A percentile compares a stretch with the other conserved stretches of the same genome.
Conservation (phyloP, 2,113 vertebrate genomes). For the Rallus limicola region DNA sequence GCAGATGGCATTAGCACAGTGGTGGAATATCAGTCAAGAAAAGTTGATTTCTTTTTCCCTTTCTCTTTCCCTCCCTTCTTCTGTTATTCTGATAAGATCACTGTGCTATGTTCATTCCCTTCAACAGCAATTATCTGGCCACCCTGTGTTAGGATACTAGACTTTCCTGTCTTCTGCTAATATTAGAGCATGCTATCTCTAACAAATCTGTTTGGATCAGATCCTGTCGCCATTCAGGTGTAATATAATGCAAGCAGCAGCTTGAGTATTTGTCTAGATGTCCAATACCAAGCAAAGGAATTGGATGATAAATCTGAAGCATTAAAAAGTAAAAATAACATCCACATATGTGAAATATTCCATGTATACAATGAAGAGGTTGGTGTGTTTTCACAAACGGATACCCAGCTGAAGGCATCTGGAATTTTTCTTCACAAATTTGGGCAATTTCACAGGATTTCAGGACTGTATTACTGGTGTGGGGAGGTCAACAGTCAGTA, state of each 20-base stretch:
- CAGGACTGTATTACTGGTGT: background rate
- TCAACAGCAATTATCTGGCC: constrained; percentile 2
- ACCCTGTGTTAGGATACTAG: background rate
- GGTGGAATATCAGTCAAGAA: background rate
- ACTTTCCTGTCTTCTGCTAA: background rate
- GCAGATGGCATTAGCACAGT: background rate
- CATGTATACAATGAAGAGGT: background rate
- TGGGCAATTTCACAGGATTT: background rate
- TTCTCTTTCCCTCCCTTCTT: background rate
- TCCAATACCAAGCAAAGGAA: background rate
- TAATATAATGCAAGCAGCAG: background rate
- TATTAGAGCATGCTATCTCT: background rate
- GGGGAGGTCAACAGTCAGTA: background rate
- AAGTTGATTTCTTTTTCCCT: background rate
- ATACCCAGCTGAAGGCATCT: background rate
- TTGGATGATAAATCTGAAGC: background rate
- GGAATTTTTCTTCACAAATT: background rate
- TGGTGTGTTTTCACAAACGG: background rate
- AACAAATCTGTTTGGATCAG: background rate
- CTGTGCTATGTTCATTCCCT: background rate
- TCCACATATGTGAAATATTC: background rate
- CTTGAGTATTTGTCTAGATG: background rate
- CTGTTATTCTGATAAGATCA: background rate
- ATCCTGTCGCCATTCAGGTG: background rate
- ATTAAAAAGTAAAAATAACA: background rate